Percentiles rank a stretch among this genome's conserved stretches.
These are phyloP conservation scores for Euphydryas editha DNA, from an alignment of 2,888 invertebrate genomes.

Conservation along the genomic window DNA sequence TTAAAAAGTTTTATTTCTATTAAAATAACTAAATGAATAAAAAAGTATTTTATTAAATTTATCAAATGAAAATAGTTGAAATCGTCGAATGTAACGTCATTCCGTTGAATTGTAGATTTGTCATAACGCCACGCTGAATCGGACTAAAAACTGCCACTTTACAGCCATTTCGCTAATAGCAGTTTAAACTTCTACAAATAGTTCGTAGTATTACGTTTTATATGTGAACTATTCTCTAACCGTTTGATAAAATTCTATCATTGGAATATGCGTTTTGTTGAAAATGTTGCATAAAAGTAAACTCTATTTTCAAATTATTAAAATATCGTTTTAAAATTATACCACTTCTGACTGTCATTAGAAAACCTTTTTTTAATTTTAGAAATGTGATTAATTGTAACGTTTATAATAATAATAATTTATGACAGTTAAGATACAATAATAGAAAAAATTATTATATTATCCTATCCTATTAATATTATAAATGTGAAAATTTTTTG, in stretches of 20 bases:
- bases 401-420: too few relatives aligned
- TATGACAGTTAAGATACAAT: too few relatives aligned
- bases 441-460: too few relatives aligned
- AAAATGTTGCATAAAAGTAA: not conserved
- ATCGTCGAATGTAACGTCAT: conserved; percentile 30
- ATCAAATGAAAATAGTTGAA: conserved; percentile 13
- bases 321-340: too few relatives aligned
- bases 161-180: conserved; percentile 52
- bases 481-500: too few relatives aligned
- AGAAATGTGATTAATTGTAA: too few relatives aligned
- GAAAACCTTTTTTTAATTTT: too few relatives aligned
- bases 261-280: not conserved
- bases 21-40: not conserved
- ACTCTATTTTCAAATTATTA: not conserved
- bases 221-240: conserved; percentile 37
- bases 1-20: not conserved
- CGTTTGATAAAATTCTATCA: conserved; percentile 28
- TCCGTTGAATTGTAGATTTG: conserved; percentile 35
- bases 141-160: conserved; percentile 53
- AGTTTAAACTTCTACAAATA: conserved; percentile 51
- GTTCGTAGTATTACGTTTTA: conserved; percentile 55
- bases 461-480: too few relatives aligned
- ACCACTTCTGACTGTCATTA: too few relatives aligned
- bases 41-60: not conserved
- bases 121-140: conserved; percentile 38